Conservation (phyloP, 2,888 invertebrate species). For the Pantelozetes paolii region DNA sequence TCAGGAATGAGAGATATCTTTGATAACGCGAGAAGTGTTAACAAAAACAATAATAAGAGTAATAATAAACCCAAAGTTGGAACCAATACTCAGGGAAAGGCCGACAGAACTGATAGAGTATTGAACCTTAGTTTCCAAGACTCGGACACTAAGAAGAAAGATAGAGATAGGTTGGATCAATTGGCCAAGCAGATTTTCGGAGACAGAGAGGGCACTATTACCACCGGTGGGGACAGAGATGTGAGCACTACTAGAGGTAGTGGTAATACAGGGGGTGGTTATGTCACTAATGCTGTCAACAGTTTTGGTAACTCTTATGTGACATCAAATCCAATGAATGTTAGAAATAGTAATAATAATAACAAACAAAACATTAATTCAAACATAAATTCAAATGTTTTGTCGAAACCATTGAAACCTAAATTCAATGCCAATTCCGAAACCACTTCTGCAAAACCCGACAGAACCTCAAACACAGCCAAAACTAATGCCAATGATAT, state of each 20-base stretch:
- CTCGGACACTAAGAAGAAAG: background rate
- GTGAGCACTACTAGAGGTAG: background rate
- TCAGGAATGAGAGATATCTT: background rate
- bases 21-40: background rate
- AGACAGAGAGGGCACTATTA: background rate
- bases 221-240: background rate
- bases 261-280: background rate
- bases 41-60: slow-evolving; percentile 14
- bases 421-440: background rate
- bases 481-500: slow-evolving; percentile 15
- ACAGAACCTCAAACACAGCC: background rate
- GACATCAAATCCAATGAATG: background rate
- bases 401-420: background rate
- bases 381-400: too few relatives aligned
- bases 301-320: background rate
- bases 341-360: background rate
- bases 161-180: slow-evolving; percentile 3
- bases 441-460: slow-evolving; percentile 5
- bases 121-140: background rate
- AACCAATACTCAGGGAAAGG: background rate
- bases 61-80: slow-evolving; percentile 22
- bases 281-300: background rate
- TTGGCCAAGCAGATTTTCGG: slow-evolving; percentile 25
- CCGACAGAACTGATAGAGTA: background rate
- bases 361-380: slow-evolving; percentile 7